Percentiles rank a stretch among this genome's conserved stretches.
These are phyloP conservation scores for Gymnodraco acuticeps DNA, from an alignment of 2,797 vertebrate species.

Conservation along the genomic window DNA sequence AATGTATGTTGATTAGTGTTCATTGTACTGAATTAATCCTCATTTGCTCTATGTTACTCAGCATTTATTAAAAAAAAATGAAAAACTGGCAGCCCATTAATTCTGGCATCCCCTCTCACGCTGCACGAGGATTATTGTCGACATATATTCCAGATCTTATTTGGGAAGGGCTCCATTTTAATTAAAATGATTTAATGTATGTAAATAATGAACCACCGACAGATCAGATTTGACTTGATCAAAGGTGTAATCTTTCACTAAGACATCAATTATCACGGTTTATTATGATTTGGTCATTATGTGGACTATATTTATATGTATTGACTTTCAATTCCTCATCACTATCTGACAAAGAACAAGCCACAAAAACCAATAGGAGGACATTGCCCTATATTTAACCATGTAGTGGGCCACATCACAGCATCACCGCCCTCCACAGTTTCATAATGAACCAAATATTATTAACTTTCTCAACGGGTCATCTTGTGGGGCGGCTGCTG, in stretches of 20 bases:
- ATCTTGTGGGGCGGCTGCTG: too few relatives aligned
- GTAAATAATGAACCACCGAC: constrained; percentile 9
- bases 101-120: constrained; percentile 9
- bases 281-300: neutral
- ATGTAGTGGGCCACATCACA: too few relatives aligned
- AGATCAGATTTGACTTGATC: neutral
- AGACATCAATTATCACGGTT: constrained; percentile 1
- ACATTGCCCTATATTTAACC: too few relatives aligned
- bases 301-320: constrained; percentile 2
- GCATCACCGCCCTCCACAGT: too few relatives aligned
- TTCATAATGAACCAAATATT: too few relatives aligned
- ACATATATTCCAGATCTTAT: neutral
- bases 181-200: constrained; percentile 26
- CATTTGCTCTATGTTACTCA: constrained; percentile 26
- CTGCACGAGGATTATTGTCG: constrained; percentile 7
- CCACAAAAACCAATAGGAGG: neutral
- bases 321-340: neutral
- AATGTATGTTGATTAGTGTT: constrained; percentile 29
- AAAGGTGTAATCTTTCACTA: neutral
- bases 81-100: constrained; percentile 31
- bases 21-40: constrained; percentile 38
- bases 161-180: constrained; percentile 15
- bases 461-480: too few relatives aligned
- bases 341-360: neutral
- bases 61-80: constrained; percentile 41